phyloP scores from a whole-genome alignment of 2,113 vertebrate species.

The Ahaetulla prasina region DNA sequence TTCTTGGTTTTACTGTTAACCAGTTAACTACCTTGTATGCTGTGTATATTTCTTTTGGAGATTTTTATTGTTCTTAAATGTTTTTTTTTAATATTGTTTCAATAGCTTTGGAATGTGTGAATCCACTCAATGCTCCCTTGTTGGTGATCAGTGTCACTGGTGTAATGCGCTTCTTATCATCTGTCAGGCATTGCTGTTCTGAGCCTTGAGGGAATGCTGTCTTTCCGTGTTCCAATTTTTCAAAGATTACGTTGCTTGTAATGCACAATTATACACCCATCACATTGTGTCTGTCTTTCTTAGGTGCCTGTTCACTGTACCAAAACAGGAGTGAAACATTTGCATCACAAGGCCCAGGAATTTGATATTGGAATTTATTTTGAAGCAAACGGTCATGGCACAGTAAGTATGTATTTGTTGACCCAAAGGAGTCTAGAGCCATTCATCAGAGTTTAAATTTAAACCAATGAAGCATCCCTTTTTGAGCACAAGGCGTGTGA shows the following conservation, averaged over 20 bases:
- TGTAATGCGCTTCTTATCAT: background rate
- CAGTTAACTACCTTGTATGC: background rate
- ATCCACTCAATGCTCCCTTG: background rate
- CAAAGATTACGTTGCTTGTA: background rate
- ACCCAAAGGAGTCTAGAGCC: background rate
- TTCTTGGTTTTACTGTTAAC: background rate
- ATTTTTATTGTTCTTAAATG: background rate
- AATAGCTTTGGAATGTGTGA: background rate
- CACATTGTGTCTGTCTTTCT: background rate
- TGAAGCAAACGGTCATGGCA: conserved; percentile 96
- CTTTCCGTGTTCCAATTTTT: background rate
- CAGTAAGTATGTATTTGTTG: conserved; percentile 73
- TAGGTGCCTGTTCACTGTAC: conserved; percentile 89
- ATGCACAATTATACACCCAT: background rate
- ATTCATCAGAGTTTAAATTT: background rate
- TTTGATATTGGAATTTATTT: conserved; percentile 95
- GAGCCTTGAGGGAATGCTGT: background rate
- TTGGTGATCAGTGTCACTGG: background rate
- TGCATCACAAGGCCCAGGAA: conserved; percentile 90
- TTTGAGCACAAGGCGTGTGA: background rate
- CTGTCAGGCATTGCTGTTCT: background rate
- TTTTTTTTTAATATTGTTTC: background rate
- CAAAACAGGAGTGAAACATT: conserved; percentile 95
- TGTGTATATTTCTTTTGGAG: background rate
- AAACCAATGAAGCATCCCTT: background rate